Percentiles rank a stretch among this genome's conserved stretches.
phyloP scores from a whole-genome alignment of 2,797 vertebrate species.

The Melanotaenia pygmaea region DNA sequence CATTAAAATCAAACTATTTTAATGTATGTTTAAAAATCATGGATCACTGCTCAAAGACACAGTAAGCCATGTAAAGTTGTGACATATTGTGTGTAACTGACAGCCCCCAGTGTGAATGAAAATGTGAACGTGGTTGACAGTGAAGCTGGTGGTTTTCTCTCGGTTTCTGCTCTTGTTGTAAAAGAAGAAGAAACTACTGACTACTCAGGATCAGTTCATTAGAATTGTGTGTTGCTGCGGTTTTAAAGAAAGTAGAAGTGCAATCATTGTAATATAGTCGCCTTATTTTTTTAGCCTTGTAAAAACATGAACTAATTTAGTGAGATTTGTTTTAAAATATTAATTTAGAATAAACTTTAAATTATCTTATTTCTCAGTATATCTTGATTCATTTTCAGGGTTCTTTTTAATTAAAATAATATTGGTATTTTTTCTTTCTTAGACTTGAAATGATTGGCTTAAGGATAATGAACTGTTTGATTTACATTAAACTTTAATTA shows the following conservation, averaged over 20 bases:
- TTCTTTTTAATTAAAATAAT: too few species aligned
- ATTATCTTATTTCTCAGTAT: too few species aligned
- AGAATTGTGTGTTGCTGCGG: constrained; percentile 44
- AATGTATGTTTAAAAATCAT: neutral
- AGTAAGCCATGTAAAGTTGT: neutral
- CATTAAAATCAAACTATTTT: neutral
- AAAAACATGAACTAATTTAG: neutral
- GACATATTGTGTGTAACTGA: neutral
- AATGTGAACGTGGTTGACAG: constrained; percentile 22
- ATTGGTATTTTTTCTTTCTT: too few species aligned
- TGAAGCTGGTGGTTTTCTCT: constrained; percentile 48
- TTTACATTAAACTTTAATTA: too few species aligned
- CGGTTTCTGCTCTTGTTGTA: constrained; percentile 47
- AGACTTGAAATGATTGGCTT: too few species aligned
- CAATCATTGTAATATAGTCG: neutral
- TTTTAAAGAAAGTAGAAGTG: constrained; percentile 28
- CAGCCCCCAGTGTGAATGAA: constrained; percentile 36
- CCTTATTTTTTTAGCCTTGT: neutral
- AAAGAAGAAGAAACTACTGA: constrained; percentile 16
- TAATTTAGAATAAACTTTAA: too few species aligned
- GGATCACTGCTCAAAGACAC: neutral
- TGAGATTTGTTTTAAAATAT: too few species aligned
- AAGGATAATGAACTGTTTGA: too few species aligned
- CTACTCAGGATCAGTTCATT: constrained; percentile 38
- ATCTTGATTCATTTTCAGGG: too few species aligned